Conservation (phyloP, 2,797 vertebrate genomes). For the Hippoglossus hippoglossus region DNA sequence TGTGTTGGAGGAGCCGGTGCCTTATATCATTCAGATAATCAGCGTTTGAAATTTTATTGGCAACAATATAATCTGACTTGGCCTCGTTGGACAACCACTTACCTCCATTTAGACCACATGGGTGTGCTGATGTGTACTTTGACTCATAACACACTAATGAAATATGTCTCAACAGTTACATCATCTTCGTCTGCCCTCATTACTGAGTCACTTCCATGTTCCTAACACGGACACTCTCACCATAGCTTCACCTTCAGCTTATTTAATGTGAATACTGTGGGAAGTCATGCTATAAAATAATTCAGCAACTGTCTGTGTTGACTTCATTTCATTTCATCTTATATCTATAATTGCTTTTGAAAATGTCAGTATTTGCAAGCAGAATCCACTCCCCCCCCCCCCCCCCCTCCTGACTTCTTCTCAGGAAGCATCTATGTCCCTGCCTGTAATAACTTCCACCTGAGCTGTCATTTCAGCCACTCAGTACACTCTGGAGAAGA, state of each 20-base stretch:
- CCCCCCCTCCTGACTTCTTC: background rate
- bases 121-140: constrained; percentile 9
- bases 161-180: constrained; percentile 14
- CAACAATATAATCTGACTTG: constrained; percentile 4
- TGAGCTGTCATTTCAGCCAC: constrained; percentile 44
- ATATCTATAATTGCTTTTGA: background rate
- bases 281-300: background rate
- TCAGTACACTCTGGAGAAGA: constrained; percentile 45
- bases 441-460: constrained; percentile 46
- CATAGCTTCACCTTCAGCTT: background rate
- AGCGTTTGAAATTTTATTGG: background rate
- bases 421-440: constrained; percentile 15
- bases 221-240: background rate
- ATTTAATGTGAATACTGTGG: background rate
- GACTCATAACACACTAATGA: constrained; percentile 29
- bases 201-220: constrained; percentile 11
- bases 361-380: constrained; percentile 11
- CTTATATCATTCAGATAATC: constrained; percentile 13
- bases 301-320: background rate
- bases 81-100: background rate
- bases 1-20: background rate
- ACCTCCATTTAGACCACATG: background rate
- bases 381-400: background rate
- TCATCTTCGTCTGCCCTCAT: background rate
- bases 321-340: background rate